Percentiles rank a stretch among this genome's conserved stretches.
phyloP scores from a whole-genome alignment of 2,797 vertebrate species.

The Myotis findleyi region DNA sequence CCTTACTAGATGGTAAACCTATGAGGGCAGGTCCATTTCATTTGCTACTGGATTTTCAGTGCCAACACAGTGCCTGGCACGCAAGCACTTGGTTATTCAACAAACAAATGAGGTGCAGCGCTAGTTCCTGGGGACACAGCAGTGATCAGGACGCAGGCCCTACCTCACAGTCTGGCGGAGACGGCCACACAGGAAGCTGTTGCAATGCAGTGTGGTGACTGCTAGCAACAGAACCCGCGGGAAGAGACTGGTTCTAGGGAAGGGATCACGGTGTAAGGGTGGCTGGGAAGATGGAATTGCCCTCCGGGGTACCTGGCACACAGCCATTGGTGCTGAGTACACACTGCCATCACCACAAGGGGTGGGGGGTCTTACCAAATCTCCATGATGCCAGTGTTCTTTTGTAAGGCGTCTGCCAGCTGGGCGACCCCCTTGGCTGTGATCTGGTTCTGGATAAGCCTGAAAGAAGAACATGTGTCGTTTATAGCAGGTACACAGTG shows the following conservation, averaged over 20 bases:
- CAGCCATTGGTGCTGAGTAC: neutral
- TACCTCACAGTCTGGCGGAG: neutral
- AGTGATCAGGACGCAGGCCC: neutral
- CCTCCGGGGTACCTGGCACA: neutral
- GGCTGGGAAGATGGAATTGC: neutral
- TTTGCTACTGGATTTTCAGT: neutral
- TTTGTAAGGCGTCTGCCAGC: conserved; percentile 89
- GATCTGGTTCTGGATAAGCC: conserved; percentile 94
- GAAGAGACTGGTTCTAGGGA: rapidly evolving
- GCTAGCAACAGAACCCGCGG: neutral
- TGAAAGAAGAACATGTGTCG: conserved; percentile 80
- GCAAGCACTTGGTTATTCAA: neutral
- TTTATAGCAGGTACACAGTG: conserved; percentile 1
- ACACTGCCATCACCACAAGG: rapidly evolving
- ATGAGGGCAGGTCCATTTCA: neutral
- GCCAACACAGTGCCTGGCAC: neutral
- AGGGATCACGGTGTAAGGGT: neutral
- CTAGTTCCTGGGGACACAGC: neutral
- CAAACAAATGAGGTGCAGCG: neutral
- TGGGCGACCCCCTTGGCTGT: conserved; percentile 89
- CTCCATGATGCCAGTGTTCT: conserved; percentile 92
- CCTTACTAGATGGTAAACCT: neutral
- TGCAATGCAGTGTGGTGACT: neutral
- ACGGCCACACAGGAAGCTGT: neutral
- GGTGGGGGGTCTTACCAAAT: conserved; percentile 90